phyloP scores from a whole-genome alignment of 2,113 vertebrate genomes.

The Parotia lawesii region DNA sequence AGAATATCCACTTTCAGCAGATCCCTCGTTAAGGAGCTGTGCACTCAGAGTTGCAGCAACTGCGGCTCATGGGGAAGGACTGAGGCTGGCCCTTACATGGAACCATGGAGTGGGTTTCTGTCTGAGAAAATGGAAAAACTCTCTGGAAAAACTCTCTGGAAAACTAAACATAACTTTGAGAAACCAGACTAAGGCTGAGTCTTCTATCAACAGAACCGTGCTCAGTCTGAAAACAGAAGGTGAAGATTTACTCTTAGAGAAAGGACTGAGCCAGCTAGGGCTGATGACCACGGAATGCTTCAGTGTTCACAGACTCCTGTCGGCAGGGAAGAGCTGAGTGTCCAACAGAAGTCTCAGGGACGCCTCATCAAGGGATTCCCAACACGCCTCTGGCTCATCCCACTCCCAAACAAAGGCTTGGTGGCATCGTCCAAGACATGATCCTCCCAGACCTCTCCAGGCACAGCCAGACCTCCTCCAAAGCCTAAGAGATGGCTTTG shows the following conservation, averaged over 20 bases:
- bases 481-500: not conserved
- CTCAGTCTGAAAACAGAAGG: not conserved
- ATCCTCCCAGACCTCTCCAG: not conserved
- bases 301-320: not conserved
- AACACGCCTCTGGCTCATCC: not conserved
- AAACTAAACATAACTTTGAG: not conserved
- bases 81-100: rapidly evolving
- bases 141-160: not conserved
- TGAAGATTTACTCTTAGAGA: not conserved
- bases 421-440: not conserved
- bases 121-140: not conserved
- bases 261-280: not conserved
- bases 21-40: not conserved
- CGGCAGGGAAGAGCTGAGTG: not conserved
- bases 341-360: not conserved
- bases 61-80: not conserved
- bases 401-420: not conserved
- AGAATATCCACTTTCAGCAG: not conserved
- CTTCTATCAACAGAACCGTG: not conserved
- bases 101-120: not conserved
- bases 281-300: not conserved
- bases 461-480: not conserved
- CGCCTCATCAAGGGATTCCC: not conserved
- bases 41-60: not conserved
- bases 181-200: not conserved